Percentiles rank a stretch among this genome's conserved stretches.
phyloP scores from a whole-genome alignment of 2,888 invertebrate species.

The Sericinus montela region DNA sequence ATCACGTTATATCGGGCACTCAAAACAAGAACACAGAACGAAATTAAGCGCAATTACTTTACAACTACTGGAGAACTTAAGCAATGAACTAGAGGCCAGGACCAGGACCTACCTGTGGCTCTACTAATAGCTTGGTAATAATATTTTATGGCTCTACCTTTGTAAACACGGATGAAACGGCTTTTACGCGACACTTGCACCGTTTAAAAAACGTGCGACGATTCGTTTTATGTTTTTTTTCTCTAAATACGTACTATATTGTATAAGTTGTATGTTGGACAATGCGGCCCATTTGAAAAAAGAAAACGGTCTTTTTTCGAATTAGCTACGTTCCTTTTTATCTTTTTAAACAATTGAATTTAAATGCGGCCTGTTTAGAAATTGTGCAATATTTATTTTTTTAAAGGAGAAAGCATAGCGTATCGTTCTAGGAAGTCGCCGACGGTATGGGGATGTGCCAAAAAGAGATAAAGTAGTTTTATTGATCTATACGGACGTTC shows the following conservation, averaged over 20 bases:
- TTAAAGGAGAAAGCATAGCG: slow-evolving; percentile 57
- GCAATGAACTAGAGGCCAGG: slow-evolving; percentile 57
- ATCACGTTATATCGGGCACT: slow-evolving; percentile 33
- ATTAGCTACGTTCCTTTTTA: slow-evolving; percentile 21
- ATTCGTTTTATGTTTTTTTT: slow-evolving; percentile 31
- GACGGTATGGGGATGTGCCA: slow-evolving; percentile 78
- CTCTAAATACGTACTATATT: neutral
- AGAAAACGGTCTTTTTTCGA: slow-evolving; percentile 32
- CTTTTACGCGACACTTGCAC: slow-evolving; percentile 62
- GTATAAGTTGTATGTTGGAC: neutral
- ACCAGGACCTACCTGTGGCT: slow-evolving; percentile 69
- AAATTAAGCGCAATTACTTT: slow-evolving; percentile 68
- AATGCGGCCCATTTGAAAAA: slow-evolving; percentile 23
- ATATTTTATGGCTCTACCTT: slow-evolving; percentile 74
- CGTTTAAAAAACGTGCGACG: slow-evolving; percentile 45
- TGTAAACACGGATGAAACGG: slow-evolving; percentile 67
- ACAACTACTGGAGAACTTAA: slow-evolving; percentile 45
- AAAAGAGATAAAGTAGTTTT: slow-evolving; percentile 81
- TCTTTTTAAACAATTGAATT: slow-evolving; percentile 14
- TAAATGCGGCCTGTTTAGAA: slow-evolving; percentile 11
- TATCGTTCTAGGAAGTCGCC: slow-evolving; percentile 72
- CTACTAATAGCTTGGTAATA: slow-evolving; percentile 66
- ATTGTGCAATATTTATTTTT: slow-evolving; percentile 31
- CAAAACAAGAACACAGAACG: slow-evolving; percentile 35
- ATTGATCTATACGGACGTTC: slow-evolving; percentile 80